phyloP scores from a whole-genome alignment of 2,113 vertebrate species.

The Eulacestoma nigropectus region DNA sequence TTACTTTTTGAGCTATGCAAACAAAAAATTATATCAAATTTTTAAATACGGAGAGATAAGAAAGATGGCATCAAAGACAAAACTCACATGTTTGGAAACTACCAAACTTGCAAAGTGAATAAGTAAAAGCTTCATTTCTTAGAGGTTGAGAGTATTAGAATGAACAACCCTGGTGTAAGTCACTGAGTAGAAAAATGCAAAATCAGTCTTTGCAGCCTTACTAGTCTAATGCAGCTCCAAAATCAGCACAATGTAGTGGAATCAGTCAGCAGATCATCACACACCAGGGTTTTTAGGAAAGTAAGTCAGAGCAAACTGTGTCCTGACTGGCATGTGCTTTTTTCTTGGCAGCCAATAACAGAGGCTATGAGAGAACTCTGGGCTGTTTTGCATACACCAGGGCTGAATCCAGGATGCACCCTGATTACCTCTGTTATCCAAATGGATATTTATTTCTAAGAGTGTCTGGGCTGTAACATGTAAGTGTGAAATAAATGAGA shows the following conservation, averaged over 20 bases:
- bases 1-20: background rate
- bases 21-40: background rate
- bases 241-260: background rate
- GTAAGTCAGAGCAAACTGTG: background rate
- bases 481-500: background rate
- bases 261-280: background rate
- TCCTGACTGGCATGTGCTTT: background rate
- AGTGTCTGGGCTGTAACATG: background rate
- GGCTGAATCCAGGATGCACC: background rate
- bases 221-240: background rate
- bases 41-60: background rate
- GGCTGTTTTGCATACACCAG: background rate
- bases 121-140: background rate
- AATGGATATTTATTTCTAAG: background rate
- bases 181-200: background rate
- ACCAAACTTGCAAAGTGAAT: background rate
- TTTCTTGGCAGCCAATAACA: background rate
- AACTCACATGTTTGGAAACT: background rate
- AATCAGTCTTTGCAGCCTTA: background rate
- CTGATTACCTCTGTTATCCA: background rate
- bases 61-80: background rate
- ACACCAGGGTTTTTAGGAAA: background rate
- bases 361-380: background rate
- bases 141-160: background rate
- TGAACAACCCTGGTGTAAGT: rapidly evolving